Percentiles rank a stretch among this genome's conserved stretches.
phyloP scores from a whole-genome alignment of 2,888 invertebrate genomes.

The Pherbina coryleti region DNA sequence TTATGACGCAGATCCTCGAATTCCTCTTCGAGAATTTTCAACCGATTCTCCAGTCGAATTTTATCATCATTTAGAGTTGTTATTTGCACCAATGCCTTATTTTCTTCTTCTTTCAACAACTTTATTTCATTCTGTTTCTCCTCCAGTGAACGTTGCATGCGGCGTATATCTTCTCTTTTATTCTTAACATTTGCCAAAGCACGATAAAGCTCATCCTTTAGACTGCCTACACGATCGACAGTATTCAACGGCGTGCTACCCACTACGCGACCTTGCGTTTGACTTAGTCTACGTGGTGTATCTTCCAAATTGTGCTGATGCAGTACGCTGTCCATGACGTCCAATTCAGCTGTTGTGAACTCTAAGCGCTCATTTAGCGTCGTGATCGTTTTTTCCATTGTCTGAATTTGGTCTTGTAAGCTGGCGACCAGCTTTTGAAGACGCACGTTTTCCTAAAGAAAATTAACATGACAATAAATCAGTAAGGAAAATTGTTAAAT shows the following conservation, averaged over 20 bases:
- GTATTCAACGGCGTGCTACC: constrained; percentile 65
- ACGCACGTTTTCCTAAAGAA: constrained; percentile 58
- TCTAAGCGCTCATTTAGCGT: constrained; percentile 60
- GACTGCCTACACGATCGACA: constrained; percentile 67
- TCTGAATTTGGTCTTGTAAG: constrained; percentile 61
- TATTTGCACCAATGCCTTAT: constrained; percentile 62
- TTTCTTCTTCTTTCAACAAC: constrained; percentile 62
- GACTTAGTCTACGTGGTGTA: constrained; percentile 52
- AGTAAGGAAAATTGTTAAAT: neutral
- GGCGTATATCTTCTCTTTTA: constrained; percentile 72
- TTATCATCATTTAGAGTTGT: constrained; percentile 65
- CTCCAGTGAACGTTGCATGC: constrained; percentile 65
- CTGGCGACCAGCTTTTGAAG: constrained; percentile 59
- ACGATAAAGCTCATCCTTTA: constrained; percentile 70
- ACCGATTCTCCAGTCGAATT: constrained; percentile 58
- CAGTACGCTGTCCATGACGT: constrained; percentile 65
- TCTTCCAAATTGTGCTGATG: constrained; percentile 63
- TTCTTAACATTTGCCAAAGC: constrained; percentile 69
- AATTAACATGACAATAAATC: neutral
- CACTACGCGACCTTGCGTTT: constrained; percentile 51
- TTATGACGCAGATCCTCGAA: constrained; percentile 62
- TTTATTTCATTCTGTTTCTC: constrained; percentile 60
- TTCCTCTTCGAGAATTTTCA: constrained; percentile 64
- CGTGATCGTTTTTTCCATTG: constrained; percentile 63
- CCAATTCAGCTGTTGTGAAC: constrained; percentile 63